Evolutionary conservation across 1,140 invertebrate species (phyloP).

Genomic region (Eueides isabella): DNA sequence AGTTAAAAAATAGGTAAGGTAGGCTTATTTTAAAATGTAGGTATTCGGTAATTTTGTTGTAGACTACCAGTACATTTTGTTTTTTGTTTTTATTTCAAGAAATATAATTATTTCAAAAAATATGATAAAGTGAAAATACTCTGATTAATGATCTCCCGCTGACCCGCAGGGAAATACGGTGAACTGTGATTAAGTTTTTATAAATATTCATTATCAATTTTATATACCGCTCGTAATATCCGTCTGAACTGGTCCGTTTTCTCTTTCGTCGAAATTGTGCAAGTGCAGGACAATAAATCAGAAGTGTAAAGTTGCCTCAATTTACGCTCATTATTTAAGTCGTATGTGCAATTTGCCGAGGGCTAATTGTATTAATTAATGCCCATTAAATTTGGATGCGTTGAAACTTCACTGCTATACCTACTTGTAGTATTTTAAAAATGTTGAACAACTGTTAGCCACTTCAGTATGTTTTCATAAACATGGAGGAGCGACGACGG

Average conservation of each 20-base stretch:
- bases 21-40: no score
- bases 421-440: conserved; percentile 50
- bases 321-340: conserved; percentile 79
- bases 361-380: conserved; percentile 81
- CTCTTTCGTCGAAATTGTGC: conserved; percentile 79
- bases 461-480: not conserved
- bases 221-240: conserved; percentile 72
- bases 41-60: not conserved
- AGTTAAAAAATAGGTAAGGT: no score
- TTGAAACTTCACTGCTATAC: conserved; percentile 50
- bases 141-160: conserved; percentile 67
- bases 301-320: conserved; percentile 80
- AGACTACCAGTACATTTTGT: not conserved
- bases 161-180: conserved; percentile 59
- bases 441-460: conserved; percentile 38
- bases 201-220: conserved; percentile 80
- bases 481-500: not conserved
- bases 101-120: conserved; percentile 39
- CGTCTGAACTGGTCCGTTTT: conserved; percentile 76
- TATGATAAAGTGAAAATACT: conserved; percentile 72
- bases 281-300: conserved; percentile 80
- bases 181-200: conserved; percentile 73
- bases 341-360: conserved; percentile 77
- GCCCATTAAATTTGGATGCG: conserved; percentile 71
- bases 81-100: conserved; percentile 21